Evolutionary conservation across 2,113 vertebrate species (phyloP), one percentile per base, ranked within the genome.

Genomic region (Bucco capensis): DNA sequence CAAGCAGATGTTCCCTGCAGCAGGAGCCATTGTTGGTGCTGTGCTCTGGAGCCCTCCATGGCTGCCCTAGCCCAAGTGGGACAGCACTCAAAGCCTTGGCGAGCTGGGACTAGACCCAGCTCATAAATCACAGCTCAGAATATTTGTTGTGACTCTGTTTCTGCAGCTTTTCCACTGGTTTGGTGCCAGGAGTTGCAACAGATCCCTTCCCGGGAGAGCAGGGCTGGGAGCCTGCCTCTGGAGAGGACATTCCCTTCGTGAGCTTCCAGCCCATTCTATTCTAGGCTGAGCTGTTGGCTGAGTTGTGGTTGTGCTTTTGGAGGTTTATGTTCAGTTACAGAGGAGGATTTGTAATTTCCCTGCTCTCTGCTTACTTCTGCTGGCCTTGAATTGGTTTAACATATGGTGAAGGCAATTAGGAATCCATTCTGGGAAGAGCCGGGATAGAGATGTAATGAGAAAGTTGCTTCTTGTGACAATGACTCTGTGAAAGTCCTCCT

Each of bases 361-460:
- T 11, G 38, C 3, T 61, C 66, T 62, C 62, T 53, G 58, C 49
- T 70, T 37, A 4, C 76, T 58, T 56, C 12, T 60, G 66, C 62
- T 92, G 73, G 73, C 76, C 33, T 80, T 90, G n/a, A 53, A 92
- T 79, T 51, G 14, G 8, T 40, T 6, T 23, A 37, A 2, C 37
- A 4, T 14, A 0, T 3, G 4, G 7, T 4, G 6, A 2, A 10
- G 42, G 40, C 5, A 10, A n/a, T 18, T n/a, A 57, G 54, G 54
- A n/a, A 0, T n/a, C 8, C 70, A 3, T 57, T 25, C 15, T 23
- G 46, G 57, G 31, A 22, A 37, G 65, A 70, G 57, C 40, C 47
- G 60, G 83, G 56, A 7, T 27, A 17, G 42, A 23, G 6, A 38
- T 2, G 6, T 30, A 17, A 30, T 16, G 27, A 57, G 56, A n/a